phyloP scores from a whole-genome alignment of 35 echinoderm and acorn worm species.

The Anneissia japonica region DNA sequence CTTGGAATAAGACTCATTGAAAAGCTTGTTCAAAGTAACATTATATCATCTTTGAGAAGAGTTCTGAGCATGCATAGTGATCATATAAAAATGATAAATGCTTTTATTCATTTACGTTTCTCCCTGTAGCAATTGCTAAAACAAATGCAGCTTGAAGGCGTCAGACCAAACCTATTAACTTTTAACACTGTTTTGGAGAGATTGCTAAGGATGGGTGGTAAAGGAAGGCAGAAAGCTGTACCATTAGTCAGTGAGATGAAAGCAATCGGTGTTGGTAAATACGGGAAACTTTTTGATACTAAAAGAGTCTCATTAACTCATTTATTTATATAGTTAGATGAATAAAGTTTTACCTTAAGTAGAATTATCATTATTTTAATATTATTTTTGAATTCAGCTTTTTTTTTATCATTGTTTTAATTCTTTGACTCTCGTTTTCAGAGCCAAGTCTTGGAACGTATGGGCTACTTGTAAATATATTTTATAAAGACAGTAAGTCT shows the following conservation, averaged over 20 bases:
- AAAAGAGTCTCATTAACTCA: too few relatives aligned
- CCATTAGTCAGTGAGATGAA: constrained; percentile 75
- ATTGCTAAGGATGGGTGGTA: constrained; percentile 48
- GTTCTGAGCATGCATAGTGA: too few relatives aligned
- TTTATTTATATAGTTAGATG: too few relatives aligned
- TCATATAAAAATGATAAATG: not conserved
- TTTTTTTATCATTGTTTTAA: not conserved
- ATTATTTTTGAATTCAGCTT: too few relatives aligned
- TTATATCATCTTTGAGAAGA: too few relatives aligned
- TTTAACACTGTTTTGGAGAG: constrained; percentile 69
- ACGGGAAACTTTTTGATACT: too few relatives aligned
- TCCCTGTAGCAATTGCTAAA: constrained; percentile 64
- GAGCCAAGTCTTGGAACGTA: constrained; percentile 79
- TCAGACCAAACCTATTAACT: constrained; percentile 52
- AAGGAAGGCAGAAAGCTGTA: constrained; percentile 53
- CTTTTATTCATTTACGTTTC: not conserved
- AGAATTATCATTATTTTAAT: too few relatives aligned
- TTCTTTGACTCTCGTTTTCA: constrained; percentile 21
- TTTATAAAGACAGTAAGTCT: constrained; percentile 77
- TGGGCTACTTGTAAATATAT: constrained; percentile 48
- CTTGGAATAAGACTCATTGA: too few relatives aligned
- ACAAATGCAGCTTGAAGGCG: constrained; percentile 77
- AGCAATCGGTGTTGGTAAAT: constrained; percentile 69
- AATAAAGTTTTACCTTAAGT: too few relatives aligned
- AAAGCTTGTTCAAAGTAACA: too few relatives aligned